Evolutionary conservation across 2,113 vertebrate genomes (phyloP).

Genomic region (Rhabdornis inornatus): DNA sequence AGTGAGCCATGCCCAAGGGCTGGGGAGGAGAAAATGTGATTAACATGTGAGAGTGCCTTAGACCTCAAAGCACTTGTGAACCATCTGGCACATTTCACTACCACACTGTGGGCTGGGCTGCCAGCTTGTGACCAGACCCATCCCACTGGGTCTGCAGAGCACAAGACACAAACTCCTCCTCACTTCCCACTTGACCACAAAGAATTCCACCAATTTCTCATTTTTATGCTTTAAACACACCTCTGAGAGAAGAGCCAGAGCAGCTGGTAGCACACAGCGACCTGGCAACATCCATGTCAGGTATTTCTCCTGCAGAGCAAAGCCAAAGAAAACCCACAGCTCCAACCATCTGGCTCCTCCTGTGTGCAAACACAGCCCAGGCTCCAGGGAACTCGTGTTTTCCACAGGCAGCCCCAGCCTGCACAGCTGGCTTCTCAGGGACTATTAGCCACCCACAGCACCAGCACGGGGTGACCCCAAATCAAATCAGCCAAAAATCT

Average conservation of each 20-base stretch:
- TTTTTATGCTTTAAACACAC: background rate
- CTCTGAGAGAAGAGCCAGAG: background rate
- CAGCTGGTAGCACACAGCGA: background rate
- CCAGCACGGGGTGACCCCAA: background rate
- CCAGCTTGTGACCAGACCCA: background rate
- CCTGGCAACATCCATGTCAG: background rate
- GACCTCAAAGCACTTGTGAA: background rate
- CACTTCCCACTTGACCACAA: background rate
- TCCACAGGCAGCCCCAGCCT: background rate
- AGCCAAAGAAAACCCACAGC: background rate
- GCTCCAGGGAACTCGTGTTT: background rate
- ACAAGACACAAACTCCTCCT: background rate
- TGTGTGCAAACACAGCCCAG: background rate
- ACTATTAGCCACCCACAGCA: background rate
- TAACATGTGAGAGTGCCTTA: background rate
- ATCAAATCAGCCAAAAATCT: background rate
- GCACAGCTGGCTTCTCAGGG: background rate
- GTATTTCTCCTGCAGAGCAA: background rate
- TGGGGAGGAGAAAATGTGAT: background rate
- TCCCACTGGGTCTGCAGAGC: rapidly evolving
- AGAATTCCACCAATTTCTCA: background rate
- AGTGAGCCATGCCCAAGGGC: background rate
- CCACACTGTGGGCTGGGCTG: background rate
- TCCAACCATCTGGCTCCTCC: constrained; percentile 28
- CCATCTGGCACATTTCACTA: rapidly evolving